phyloP scores from a whole-genome alignment of 2,888 invertebrate species.

The Caenorhabditis sp. region DNA sequence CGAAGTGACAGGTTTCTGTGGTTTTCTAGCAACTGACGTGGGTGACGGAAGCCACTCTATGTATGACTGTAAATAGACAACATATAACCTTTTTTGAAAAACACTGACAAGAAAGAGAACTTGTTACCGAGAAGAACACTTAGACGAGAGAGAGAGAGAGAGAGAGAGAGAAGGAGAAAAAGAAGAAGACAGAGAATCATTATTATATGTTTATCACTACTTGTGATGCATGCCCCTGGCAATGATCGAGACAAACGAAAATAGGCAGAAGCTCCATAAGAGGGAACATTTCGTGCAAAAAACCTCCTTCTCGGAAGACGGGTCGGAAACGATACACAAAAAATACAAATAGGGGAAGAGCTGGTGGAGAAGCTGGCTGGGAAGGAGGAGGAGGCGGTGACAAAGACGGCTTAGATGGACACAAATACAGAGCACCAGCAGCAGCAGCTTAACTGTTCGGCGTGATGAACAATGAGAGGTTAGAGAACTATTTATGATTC shows the following conservation, averaged over 20 bases:
- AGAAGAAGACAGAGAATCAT: neutral
- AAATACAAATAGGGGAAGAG: constrained; percentile 48
- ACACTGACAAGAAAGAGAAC: constrained; percentile 23
- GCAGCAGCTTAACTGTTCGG: constrained; percentile 24
- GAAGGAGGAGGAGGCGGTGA: neutral
- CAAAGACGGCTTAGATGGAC: constrained; percentile 24
- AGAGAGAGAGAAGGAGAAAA: too few relatives aligned
- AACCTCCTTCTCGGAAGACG: constrained; percentile 6
- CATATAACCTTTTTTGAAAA: constrained; percentile 11
- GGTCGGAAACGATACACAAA: constrained; percentile 46
- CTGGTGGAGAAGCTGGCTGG: neutral
- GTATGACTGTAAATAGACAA: constrained; percentile 1
- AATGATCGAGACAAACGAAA: constrained; percentile 17
- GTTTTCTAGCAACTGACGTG: constrained; percentile 27
- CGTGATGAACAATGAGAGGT: neutral
- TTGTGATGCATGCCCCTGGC: neutral
- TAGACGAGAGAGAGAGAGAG: neutral
- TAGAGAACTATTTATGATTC: neutral
- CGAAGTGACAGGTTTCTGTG: constrained; percentile 45
- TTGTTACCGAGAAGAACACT: constrained; percentile 36
- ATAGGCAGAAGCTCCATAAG: constrained; percentile 9
- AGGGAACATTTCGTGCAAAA: constrained; percentile 50
- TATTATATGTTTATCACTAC: constrained; percentile 2
- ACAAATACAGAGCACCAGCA: constrained; percentile 12
- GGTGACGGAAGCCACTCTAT: neutral